Evolutionary conservation across 2,113 vertebrate species (phyloP), one percentile per base, ranked within the genome.

Genomic region (Sceloporus tristichus): DNA sequence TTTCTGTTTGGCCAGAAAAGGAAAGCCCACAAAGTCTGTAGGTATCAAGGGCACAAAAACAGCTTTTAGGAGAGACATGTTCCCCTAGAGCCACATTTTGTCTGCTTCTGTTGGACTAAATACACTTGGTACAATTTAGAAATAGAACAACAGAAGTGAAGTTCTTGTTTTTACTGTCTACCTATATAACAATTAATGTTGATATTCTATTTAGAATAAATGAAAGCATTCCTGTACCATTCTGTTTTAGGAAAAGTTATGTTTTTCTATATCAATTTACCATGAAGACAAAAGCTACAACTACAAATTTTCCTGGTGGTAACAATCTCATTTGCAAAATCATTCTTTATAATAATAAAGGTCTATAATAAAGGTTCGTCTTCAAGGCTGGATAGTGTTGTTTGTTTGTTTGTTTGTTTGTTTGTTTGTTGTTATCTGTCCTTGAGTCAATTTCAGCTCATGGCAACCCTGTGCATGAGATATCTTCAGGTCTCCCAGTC

Each of bases 181-280:
- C 87, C 88, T 1, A 0, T 73, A 77, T 74, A 42, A 34, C 40
- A 94, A 93, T 92, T 79, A 82, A 75, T 75, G 89, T 90, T 88
- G 81, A 81, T 83, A 95, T 93, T 89, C 10, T 89, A 86, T 89
- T 90, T 87, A 75, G 84, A 93, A 74, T 7, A 21, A 1, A n/a
- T 94, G 25, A 87, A 84, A 79, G 0, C 19, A 25, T 25, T 29
- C 13, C 48, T 27, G 4, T n/a, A 21, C 65, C 21, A 40, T 68
- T 71, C 53, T 71, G 25, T 56, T 79, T 13, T 68, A 14, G 1
- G 19, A 25, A 29, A 38, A 48, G 40, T 70, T 56, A 54, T 79
- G 65, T 48, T 56, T 78, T 13, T 86, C 19, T 38, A 18, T 13
- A 13, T 79, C 38, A 62, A 85, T 79, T 71, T 5, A 3, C 34